These are phyloP conservation scores for Oncorhynchus mykiss DNA, from an alignment of 2,113 vertebrate species.

Conservation along the genomic window DNA sequence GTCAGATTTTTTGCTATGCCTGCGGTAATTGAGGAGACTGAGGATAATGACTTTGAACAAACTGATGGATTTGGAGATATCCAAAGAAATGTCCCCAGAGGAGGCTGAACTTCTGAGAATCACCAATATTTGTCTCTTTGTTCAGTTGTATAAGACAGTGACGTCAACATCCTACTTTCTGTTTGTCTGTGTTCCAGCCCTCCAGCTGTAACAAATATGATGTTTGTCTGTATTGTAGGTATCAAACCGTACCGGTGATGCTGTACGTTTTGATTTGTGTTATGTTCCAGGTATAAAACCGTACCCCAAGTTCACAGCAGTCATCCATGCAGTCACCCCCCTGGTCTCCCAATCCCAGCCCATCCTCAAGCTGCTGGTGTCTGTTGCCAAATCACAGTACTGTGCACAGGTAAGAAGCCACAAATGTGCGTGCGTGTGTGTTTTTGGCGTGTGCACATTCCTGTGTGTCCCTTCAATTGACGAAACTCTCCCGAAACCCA, in stretches of 20 bases:
- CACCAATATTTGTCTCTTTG: too few species aligned
- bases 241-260: background rate
- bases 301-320: slow-evolving; percentile 91
- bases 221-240: too few species aligned
- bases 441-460: background rate
- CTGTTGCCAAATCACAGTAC: slow-evolving; percentile 97
- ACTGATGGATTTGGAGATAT: too few species aligned
- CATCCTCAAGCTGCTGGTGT: slow-evolving; percentile 93
- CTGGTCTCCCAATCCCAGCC: slow-evolving; percentile 98
- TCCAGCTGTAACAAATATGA: too few species aligned
- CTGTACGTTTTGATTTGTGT: slow-evolving; percentile 32
- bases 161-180: too few species aligned
- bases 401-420: slow-evolving; percentile 87
- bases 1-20: too few species aligned
- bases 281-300: slow-evolving; percentile 86
- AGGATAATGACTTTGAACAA: too few species aligned
- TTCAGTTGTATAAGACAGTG: too few species aligned
- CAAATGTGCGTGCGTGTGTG: background rate
- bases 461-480: background rate
- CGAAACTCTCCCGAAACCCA: slow-evolving; percentile 9
- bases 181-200: too few species aligned
- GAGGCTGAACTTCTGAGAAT: too few species aligned
- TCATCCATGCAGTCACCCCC: slow-evolving; percentile 96
- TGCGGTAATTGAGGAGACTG: too few species aligned
- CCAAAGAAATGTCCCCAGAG: too few species aligned